Base-by-base conservation (phyloP, 1,140 invertebrate species). In the Oscheius sp. region DNA sequence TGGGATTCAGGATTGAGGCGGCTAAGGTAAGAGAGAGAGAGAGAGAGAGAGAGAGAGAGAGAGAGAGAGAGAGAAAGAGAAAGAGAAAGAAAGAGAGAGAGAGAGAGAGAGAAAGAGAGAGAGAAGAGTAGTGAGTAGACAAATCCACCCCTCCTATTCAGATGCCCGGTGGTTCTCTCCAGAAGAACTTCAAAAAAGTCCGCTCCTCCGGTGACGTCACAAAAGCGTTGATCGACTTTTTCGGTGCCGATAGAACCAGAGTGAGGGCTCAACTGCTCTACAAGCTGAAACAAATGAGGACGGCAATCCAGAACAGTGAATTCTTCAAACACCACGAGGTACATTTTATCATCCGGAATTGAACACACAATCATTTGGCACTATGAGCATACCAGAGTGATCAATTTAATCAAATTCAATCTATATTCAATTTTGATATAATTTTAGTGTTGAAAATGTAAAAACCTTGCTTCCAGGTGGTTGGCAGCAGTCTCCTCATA, bases 161-260 rank as follows among this genome's bases (percentile, higher is more conserved):
- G 86, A 91, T 91, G 77, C 90, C 90, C 46, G 91, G 93, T 80
- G 93, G 92, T 36, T 91, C 90, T 62, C 92, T 92, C 61, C 91
- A 91, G 74, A 97, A 95, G 88, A 93, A 96, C 85, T 97, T 95
- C 84, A 97, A 97, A 86, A 96, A 93, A n/a, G 94, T 93, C 2
- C 91, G 92, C 86, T 91, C 90, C 29, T 88, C 89, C 78, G 90
- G 92, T 42, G 91, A 94, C 79, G 91, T 97, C 32, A 88, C 90
- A 73, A 89, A 91, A 78, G 91, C 91, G 13, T 90, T 97, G 78
- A 88, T 87, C 79, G 90, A 91, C 70, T 98, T 96, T 84, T 90
- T 92, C 0, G 89, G 89, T 42, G 62, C 2, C 4, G 68, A 74
- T 36, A 67, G 90, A 89, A 72, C 92, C 91, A 85, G 89, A 90